A percentile compares a stretch with the other conserved stretches of the same genome.
phyloP scores from a whole-genome alignment of 2,113 vertebrate genomes.

The Urocolius indicus region DNA sequence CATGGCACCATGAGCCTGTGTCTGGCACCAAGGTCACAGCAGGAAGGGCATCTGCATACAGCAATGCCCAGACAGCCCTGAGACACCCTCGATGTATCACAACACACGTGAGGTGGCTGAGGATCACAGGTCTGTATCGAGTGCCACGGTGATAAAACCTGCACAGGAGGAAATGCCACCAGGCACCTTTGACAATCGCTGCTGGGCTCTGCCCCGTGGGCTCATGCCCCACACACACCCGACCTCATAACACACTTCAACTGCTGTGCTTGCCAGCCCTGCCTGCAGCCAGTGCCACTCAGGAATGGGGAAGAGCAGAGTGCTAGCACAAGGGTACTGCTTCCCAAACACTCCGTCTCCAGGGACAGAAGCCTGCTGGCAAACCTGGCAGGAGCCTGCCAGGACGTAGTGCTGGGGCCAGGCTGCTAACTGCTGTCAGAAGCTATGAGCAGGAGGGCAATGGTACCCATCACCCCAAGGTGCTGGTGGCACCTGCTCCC shows the following conservation, averaged over 20 bases:
- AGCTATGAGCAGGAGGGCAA: not conserved
- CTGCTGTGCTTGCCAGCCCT: fast-evolving
- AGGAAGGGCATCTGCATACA: not conserved
- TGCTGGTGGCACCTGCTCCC: not conserved
- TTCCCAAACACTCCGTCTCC: not conserved
- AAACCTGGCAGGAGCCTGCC: not conserved
- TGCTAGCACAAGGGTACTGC: not conserved
- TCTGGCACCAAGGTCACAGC: not conserved
- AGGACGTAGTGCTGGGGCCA: fast-evolving
- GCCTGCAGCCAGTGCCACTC: not conserved
- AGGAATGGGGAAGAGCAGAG: fast-evolving
- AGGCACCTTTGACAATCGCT: not conserved
- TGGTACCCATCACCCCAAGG: not conserved
- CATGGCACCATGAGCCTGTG: fast-evolving
- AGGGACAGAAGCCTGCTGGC: not conserved
- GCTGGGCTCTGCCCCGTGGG: not conserved
- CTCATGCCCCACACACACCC: fast-evolving
- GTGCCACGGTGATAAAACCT: not conserved
- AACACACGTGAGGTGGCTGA: not conserved
- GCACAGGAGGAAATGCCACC: not conserved
- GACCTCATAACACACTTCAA: fast-evolving
- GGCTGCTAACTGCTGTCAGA: not conserved
- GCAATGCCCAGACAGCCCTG: not conserved
- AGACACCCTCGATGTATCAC: fast-evolving
- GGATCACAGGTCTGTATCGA: not conserved